Base-by-base conservation (phyloP, 64 coral and sea anemone genomes). In the Actinia equina region DNA sequence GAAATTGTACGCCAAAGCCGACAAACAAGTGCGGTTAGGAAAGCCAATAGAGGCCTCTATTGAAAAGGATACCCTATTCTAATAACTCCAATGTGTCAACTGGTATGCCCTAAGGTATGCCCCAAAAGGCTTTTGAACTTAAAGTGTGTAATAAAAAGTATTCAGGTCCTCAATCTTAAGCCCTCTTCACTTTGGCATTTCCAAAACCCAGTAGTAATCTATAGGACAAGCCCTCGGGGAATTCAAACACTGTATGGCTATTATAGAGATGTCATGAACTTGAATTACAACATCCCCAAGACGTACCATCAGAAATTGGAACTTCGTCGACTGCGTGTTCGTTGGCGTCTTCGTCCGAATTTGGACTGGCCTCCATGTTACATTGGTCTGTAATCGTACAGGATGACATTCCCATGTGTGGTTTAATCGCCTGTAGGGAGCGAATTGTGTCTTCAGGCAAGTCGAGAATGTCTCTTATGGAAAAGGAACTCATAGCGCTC, bases 401-500 rank as follows among this genome's bases (percentile, higher is more conserved):
- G 41, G 69, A 27, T 81, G 78, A 52, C 49, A 81, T 81, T 49
- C 20, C 78, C 7, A 81, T 81, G 7, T 44, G 78, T 81, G 78
- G 49, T 81, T 81, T 81, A 23, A 81, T 81, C 78, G 78, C 78
- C 11, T 92, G 86, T 59, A 92, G 44, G 58, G 90, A 87, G 44
- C 90, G 90, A 14, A 92, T 92, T 12, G 76, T 87, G 52, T 92
- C 90, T 20, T 92, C 90, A 42, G 90, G 90, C 63, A 92, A 84
- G 86, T 92, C 86, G 79, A 92, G 90, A 87, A 92, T 92, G 85
- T 92, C 85, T 92, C 85, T 87, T 92, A 92, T 92, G 77, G 90
- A 92, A 92, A 92, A 92, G 45, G 90, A 90, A 85, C 81, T 90
- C 88, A 90, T 90, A 41, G 83, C 57, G 1, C 69, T 82, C 83